A percentile compares a stretch with the other conserved stretches of the same genome.
Evolutionary conservation across 2,888 invertebrate species (phyloP).

Genomic region (Augochlorella aurata): DNA sequence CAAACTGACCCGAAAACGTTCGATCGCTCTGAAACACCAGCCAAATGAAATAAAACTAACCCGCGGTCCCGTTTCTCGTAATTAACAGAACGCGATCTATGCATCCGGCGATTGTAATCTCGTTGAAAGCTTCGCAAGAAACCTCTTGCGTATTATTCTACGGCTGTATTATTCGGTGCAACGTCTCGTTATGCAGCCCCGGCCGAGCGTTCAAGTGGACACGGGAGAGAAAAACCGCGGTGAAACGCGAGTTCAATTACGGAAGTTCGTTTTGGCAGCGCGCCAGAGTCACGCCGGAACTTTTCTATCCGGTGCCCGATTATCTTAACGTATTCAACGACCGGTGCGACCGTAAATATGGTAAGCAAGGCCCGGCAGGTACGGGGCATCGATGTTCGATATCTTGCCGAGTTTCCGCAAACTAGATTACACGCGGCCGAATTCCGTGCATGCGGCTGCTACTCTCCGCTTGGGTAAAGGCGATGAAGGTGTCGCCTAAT

Average conservation of each 20-base stretch:
- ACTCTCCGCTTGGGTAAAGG: background rate
- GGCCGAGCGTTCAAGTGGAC: background rate
- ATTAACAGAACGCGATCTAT: background rate
- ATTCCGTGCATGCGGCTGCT: background rate
- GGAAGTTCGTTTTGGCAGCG: conserved; percentile 24
- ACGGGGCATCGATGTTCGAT: conserved; percentile 15
- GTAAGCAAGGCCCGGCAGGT: conserved; percentile 32
- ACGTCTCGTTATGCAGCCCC: background rate
- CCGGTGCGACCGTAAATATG: conserved; percentile 24
- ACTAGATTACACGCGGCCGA: conserved; percentile 15
- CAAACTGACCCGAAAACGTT: conserved; percentile 26
- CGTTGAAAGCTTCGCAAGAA: conserved; percentile 3
- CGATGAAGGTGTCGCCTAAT: background rate
- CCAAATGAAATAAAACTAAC: background rate
- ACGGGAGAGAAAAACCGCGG: background rate
- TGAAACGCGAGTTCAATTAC: conserved; percentile 8
- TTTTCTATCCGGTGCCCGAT: conserved; percentile 19
- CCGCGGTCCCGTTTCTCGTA: background rate
- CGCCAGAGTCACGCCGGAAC: conserved; percentile 26
- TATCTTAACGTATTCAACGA: conserved; percentile 38
- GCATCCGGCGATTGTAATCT: background rate
- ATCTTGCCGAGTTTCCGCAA: conserved; percentile 17
- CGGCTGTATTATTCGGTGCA: background rate
- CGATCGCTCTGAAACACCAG: background rate
- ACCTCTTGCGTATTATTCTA: no score